Percentiles rank a stretch among this genome's conserved stretches.
These are phyloP conservation scores for Argyra leucocephala DNA, from an alignment of 2,888 invertebrate genomes.

Conservation along the genomic window DNA sequence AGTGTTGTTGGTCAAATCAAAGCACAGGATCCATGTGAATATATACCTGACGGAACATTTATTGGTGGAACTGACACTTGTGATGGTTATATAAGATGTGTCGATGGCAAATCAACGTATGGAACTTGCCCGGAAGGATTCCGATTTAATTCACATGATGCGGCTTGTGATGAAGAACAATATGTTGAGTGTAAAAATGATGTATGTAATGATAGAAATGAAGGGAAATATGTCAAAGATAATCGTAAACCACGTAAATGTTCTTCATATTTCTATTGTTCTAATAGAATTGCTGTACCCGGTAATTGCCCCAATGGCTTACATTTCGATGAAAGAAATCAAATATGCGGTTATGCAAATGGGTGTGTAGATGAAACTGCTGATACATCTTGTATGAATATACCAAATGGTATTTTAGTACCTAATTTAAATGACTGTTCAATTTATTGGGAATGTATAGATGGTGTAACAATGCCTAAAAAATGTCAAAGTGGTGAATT, in stretches of 20 bases:
- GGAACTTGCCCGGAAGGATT: background rate
- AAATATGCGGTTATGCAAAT: background rate
- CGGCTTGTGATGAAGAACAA: background rate
- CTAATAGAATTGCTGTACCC: background rate
- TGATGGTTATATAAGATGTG: background rate
- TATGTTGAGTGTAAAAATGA: background rate
- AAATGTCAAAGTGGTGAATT: background rate
- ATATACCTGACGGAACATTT: too few relatives aligned
- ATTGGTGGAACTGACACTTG: too few relatives aligned
- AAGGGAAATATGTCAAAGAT: background rate
- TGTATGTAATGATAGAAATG: background rate
- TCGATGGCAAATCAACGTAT: background rate
- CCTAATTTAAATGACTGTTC: background rate
- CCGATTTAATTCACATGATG: background rate
- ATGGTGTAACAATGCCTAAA: background rate
- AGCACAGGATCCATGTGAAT: too few relatives aligned
- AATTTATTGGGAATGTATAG: background rate
- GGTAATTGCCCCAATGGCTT: background rate
- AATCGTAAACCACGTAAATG: background rate
- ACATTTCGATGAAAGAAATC: background rate
- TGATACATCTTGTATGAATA: background rate
- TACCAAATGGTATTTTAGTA: background rate
- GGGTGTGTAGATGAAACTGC: too few relatives aligned
- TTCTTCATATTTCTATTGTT: background rate
- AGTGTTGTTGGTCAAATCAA: too few relatives aligned